phyloP scores from a whole-genome alignment of 2,113 vertebrate species.

The Scatophagus argus region DNA sequence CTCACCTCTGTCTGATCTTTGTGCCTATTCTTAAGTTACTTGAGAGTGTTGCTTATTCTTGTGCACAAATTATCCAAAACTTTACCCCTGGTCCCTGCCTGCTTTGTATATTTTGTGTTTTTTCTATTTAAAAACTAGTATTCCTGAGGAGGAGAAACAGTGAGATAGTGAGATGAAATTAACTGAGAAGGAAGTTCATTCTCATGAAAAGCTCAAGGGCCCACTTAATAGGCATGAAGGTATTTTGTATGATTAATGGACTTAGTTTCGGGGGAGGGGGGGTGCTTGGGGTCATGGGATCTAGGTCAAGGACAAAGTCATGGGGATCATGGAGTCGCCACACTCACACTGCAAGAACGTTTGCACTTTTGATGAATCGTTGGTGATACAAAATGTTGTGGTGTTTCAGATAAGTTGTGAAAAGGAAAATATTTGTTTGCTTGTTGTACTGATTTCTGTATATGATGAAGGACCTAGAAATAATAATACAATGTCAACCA shows the following conservation, averaged over 20 bases:
- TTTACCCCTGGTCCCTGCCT: neutral
- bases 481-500: neutral
- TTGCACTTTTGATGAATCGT: conserved; percentile 12
- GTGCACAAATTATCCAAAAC: neutral
- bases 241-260: conserved; percentile 62
- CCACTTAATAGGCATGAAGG: conserved; percentile 56
- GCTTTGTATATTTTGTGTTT: too few relatives aligned
- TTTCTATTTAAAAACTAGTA: conserved; percentile 5
- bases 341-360: conserved; percentile 8
- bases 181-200: conserved; percentile 51
- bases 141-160: conserved; percentile 5
- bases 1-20: neutral
- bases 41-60: conserved; percentile 5
- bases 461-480: neutral
- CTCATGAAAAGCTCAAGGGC: conserved; percentile 30
- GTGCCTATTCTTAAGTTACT: conserved; percentile 2
- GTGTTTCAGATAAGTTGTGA: neutral
- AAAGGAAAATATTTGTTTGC: neutral
- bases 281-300: conserved; percentile 50
- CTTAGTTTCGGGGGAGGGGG: conserved; percentile 11
- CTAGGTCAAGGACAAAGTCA: conserved; percentile 50
- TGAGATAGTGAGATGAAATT: conserved; percentile 28
- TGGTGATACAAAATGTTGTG: conserved; percentile 1
- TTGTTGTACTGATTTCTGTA: neutral
- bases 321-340: conserved; percentile 15